Conservation (phyloP, 2,797 vertebrate species). For the Muscicapa comitata region DNA sequence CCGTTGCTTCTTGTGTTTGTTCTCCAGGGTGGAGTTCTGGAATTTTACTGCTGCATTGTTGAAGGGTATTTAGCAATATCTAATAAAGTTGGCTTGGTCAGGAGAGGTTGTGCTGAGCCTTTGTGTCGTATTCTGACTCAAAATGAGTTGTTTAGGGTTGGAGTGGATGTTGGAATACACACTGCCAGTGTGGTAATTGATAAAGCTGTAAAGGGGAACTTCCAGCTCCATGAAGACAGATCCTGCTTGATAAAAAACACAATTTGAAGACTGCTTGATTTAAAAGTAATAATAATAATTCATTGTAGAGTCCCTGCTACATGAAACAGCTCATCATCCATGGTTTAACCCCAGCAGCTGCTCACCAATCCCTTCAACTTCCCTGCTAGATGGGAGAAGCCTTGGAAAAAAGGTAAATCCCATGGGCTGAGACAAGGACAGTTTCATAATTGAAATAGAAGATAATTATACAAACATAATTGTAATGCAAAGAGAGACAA, state of each 20-base stretch:
- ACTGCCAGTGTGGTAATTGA: background rate
- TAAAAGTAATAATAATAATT: background rate
- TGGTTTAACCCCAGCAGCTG: background rate
- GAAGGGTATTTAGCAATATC: background rate
- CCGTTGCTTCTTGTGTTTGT: background rate
- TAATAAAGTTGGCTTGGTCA: background rate
- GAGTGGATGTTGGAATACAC: background rate
- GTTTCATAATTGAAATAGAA: background rate
- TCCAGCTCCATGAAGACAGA: background rate
- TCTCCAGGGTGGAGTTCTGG: background rate
- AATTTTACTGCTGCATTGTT: background rate
- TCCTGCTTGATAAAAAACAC: background rate
- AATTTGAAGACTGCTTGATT: background rate
- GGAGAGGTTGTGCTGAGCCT: background rate
- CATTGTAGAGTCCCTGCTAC: background rate
- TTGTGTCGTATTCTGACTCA: background rate
- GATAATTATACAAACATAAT: background rate
- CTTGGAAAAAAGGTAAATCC: background rate
- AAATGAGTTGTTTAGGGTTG: background rate
- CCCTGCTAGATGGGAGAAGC: background rate
- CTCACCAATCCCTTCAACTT: background rate
- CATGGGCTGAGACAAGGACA: background rate
- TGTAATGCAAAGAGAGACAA: background rate
- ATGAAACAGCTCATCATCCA: too few species aligned
- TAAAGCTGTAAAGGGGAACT: background rate